Evolutionary conservation across 2,797 vertebrate genomes (phyloP).

Genomic region (Dermochelys coriacea): DNA sequence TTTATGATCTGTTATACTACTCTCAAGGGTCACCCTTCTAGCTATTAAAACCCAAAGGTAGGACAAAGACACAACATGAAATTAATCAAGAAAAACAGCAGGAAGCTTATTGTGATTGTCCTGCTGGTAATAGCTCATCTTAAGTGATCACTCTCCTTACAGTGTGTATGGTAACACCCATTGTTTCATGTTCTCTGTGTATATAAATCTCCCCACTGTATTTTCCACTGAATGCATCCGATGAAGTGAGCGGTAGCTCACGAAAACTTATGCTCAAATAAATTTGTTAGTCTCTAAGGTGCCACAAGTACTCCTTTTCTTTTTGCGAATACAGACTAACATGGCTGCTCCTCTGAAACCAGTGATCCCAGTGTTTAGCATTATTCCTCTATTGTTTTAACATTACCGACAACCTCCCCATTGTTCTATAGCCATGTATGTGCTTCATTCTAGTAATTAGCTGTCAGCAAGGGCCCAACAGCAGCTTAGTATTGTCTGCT

Average conservation of each 20-base stretch:
- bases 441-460: conserved; percentile 99
- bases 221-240: no score
- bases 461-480: conserved; percentile 95
- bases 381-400: conserved; percentile 68
- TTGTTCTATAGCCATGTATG: conserved; percentile 94
- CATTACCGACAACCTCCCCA: conserved; percentile 83
- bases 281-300: no score
- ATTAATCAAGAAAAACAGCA: background rate
- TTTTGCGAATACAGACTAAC: no score
- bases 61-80: background rate
- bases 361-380: conserved; percentile 38
- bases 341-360: no score
- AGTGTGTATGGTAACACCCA: no score
- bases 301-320: no score
- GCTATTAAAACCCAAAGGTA: background rate
- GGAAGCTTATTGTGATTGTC: background rate
- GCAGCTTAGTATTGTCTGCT: conserved; percentile 96
- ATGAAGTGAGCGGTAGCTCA: no score
- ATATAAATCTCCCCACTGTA: no score
- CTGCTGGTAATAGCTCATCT: no score
- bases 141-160: no score
- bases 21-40: background rate
- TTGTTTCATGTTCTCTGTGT: no score
- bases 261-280: no score
- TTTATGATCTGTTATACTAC: background rate